phyloP scores from a whole-genome alignment of 1,140 invertebrate genomes.

The Arion vulgaris region DNA sequence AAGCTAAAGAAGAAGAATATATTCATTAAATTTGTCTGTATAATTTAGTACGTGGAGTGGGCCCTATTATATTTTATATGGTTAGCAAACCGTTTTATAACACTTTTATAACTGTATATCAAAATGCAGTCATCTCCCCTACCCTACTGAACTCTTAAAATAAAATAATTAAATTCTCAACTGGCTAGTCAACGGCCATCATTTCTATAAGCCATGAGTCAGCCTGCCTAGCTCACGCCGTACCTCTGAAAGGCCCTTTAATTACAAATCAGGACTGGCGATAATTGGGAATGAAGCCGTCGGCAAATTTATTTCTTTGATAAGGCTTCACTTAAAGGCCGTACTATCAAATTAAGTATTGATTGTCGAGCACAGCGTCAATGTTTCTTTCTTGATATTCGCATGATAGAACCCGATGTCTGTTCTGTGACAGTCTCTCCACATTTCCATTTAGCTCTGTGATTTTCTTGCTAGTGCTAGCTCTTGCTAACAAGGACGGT shows the following conservation, averaged over 20 bases:
- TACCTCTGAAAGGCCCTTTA: conserved; percentile 26
- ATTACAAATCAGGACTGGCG: conserved; percentile 36
- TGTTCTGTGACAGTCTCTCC: neutral
- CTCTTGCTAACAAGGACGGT: conserved; percentile 22
- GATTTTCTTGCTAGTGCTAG: conserved; percentile 19
- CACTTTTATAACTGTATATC: too few species aligned
- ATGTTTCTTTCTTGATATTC: conserved; percentile 30
- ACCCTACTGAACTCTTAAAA: too few species aligned
- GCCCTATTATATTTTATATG: too few species aligned
- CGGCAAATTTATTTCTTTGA: conserved; percentile 37
- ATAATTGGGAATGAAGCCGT: conserved; percentile 33
- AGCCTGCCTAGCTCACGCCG: conserved; percentile 4
- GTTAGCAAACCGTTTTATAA: too few species aligned
- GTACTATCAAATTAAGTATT: conserved; percentile 33
- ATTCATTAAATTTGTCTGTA: too few species aligned
- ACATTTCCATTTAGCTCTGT: conserved; percentile 17
- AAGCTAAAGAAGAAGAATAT: too few species aligned
- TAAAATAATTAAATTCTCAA: too few species aligned
- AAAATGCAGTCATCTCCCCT: too few species aligned
- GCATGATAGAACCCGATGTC: neutral
- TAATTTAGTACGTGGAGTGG: too few species aligned
- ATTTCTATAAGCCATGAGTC: conserved; percentile 5
- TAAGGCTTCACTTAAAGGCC: conserved; percentile 32
- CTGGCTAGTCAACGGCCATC: neutral
- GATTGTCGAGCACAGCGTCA: conserved; percentile 21